These are phyloP conservation scores for Argyra leucocephala DNA, from an alignment of 2,888 invertebrate genomes.

Conservation along the genomic window DNA sequence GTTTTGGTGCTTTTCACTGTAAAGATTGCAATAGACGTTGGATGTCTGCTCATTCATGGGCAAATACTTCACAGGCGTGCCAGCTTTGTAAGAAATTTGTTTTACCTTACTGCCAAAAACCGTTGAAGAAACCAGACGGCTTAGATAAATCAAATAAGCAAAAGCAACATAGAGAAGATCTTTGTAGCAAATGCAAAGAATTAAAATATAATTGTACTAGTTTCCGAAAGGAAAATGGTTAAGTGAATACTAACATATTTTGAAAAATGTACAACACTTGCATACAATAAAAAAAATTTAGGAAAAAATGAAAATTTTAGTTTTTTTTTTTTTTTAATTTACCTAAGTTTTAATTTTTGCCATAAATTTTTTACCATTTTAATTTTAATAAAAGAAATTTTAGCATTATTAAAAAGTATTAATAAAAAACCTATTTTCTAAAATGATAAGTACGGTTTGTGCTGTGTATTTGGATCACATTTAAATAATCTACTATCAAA, in stretches of 20 bases:
- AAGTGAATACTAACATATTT: no score
- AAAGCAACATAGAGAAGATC: constrained; percentile 4
- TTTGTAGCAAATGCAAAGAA: constrained; percentile 12
- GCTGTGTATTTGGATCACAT: neutral
- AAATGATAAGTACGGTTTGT: no score
- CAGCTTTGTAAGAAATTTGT: neutral
- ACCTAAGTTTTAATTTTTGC: no score
- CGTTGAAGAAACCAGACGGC: neutral
- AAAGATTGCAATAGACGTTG: constrained; percentile 1
- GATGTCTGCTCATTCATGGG: constrained; percentile 13
- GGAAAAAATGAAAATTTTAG: no score
- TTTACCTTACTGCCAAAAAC: neutral
- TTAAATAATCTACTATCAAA: constrained; percentile 4
- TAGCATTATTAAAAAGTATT: no score
- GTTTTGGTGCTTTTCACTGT: constrained; percentile 15
- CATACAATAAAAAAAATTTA: no score
- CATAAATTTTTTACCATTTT: no score
- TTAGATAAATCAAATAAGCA: neutral
- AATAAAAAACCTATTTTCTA: no score
- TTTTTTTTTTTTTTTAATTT: no score
- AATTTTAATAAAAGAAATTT: no score
- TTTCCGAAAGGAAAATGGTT: no score
- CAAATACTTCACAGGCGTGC: neutral
- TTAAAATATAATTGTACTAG: neutral
- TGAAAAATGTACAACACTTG: no score